Conservation (phyloP, 2,888 invertebrate species). For the Pachydiplax longipennis region DNA sequence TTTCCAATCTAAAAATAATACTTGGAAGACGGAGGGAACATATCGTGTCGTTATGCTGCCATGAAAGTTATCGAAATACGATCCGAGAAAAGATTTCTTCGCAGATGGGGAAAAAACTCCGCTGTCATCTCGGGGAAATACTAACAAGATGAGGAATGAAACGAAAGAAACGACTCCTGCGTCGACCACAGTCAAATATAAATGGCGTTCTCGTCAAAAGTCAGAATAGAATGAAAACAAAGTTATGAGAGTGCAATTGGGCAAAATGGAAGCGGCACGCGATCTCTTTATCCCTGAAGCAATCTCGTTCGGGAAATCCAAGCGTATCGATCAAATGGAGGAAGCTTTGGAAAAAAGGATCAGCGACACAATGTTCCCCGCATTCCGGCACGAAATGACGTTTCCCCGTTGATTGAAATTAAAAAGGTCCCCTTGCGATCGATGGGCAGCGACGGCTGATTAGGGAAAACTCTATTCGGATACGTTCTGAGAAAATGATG, state of each 20-base stretch:
- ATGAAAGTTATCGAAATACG: not conserved
- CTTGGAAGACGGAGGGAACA: not conserved
- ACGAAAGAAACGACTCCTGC: not conserved
- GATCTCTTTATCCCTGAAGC: slow-evolving; percentile 23
- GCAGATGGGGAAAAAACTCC: not conserved
- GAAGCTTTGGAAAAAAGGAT: not conserved
- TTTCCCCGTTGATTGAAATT: slow-evolving; percentile 14
- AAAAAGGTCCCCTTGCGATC: not conserved
- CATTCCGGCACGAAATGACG: not conserved
- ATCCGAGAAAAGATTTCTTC: not conserved
- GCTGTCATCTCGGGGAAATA: not conserved
- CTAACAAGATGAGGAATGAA: not conserved
- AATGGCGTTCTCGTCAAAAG: slow-evolving; percentile 20
- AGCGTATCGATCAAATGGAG: not conserved
- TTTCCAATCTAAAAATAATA: not conserved
- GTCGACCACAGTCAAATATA: not conserved
- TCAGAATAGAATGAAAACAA: slow-evolving; percentile 14
- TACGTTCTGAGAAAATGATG: too few relatives aligned
- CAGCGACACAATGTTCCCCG: not conserved
- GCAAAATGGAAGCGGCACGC: slow-evolving; percentile 37
- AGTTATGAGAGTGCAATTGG: slow-evolving; percentile 35
- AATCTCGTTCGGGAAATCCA: not conserved
- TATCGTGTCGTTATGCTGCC: not conserved
- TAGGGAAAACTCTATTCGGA: not conserved
- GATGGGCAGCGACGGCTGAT: not conserved